Percentiles rank a stretch among this genome's conserved stretches.
Evolutionary conservation across 2,797 vertebrate species (phyloP).

Genomic region (Manis javanica): DNA sequence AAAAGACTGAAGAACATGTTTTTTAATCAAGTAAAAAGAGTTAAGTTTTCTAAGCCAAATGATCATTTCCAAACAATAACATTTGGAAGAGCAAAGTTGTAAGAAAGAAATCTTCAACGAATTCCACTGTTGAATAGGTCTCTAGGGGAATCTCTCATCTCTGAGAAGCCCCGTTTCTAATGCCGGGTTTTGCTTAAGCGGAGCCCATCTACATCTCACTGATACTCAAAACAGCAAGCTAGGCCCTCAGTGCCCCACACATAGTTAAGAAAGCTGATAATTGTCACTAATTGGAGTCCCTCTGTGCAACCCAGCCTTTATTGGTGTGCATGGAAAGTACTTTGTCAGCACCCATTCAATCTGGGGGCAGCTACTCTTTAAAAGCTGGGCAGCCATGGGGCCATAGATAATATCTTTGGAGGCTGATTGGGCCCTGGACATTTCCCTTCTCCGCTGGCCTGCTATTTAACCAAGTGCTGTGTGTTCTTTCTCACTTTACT

Average conservation of each 20-base stretch:
- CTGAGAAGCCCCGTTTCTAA: neutral
- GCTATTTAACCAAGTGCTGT: neutral
- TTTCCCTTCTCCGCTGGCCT: neutral
- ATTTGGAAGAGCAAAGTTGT: neutral
- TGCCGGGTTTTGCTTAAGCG: neutral
- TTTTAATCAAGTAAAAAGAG: neutral
- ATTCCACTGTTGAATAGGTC: neutral
- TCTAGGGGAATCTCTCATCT: neutral
- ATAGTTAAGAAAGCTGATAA: neutral
- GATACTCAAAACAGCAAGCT: neutral
- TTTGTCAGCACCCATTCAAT: neutral
- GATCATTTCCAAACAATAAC: neutral
- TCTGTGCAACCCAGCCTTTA: rapidly evolving
- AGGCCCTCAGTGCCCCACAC: rapidly evolving
- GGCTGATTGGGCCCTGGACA: rapidly evolving
- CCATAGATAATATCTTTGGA: neutral
- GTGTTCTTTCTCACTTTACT: neutral
- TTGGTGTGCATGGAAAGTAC: rapidly evolving
- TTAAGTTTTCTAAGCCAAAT: neutral
- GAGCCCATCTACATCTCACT: neutral
- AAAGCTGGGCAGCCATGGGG: no score
- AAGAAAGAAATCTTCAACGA: neutral
- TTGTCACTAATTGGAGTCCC: neutral
- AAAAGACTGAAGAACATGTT: neutral
- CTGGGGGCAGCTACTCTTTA: rapidly evolving